These are phyloP conservation scores for Cheirogaleus major DNA, from an alignment of 2,797 vertebrate species.

Conservation along the genomic window DNA sequence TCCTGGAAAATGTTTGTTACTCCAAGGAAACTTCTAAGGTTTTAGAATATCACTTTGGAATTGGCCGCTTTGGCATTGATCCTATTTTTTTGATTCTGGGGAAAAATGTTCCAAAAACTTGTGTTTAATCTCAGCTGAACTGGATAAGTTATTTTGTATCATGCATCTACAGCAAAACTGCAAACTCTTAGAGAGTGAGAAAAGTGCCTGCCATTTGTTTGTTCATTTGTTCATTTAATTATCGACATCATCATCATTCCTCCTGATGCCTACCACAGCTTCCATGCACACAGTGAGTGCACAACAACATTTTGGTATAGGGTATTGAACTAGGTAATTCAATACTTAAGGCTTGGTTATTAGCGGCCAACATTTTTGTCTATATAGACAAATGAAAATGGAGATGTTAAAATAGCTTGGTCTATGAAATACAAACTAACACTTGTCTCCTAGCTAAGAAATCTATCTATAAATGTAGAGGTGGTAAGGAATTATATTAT, in stretches of 20 bases:
- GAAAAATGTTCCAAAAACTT: slow-evolving; percentile 14
- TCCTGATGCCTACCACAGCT: neutral
- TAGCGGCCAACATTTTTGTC: neutral
- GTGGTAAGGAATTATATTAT: neutral
- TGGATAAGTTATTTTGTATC: slow-evolving; percentile 2
- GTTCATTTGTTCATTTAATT: neutral
- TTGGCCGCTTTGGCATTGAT: neutral
- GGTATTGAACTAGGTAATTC: neutral
- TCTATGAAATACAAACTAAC: slow-evolving; percentile 39
- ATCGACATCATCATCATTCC: neutral
- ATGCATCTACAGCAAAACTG: neutral
- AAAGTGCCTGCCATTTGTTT: neutral
- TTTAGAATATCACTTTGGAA: slow-evolving; percentile 58
- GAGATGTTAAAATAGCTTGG: neutral
- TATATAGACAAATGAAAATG: slow-evolving; percentile 10
- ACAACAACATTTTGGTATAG: neutral
- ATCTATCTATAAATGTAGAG: neutral
- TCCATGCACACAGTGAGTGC: neutral
- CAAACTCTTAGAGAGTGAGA: neutral
- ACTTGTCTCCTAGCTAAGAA: slow-evolving; percentile 28
- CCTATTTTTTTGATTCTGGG: neutral
- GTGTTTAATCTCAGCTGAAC: slow-evolving; percentile 43
- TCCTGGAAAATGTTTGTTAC: slow-evolving; percentile 75
- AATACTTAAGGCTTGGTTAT: neutral
- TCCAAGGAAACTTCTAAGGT: slow-evolving; percentile 65